Evolutionary conservation across 2,888 invertebrate genomes (phyloP).

Genomic region (Helobdella robusta): DNA sequence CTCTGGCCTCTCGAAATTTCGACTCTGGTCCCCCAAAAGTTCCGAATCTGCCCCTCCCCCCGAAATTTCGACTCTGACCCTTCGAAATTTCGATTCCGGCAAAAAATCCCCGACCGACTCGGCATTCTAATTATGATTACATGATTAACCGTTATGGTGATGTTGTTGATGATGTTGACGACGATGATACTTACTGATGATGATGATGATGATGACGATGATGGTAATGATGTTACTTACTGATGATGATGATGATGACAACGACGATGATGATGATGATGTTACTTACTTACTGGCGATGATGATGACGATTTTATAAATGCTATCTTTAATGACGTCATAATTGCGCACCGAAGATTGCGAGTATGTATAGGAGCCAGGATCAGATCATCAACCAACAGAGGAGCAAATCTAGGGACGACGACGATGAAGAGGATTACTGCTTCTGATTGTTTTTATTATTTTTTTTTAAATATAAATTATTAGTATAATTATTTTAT

Average conservation of each 20-base stretch:
- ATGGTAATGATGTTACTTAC: not conserved
- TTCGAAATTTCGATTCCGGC: no score
- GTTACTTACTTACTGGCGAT: not conserved
- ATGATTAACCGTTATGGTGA: not conserved
- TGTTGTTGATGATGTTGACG: constrained; percentile 5
- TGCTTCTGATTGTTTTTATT: not conserved
- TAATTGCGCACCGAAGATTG: no score
- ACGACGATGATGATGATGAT: constrained; percentile 8
- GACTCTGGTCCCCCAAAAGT: no score
- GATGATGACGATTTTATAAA: not conserved
- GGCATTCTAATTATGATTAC: constrained; percentile 14
- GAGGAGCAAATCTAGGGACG: constrained; percentile 21
- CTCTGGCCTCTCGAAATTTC: no score
- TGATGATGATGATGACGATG: constrained; percentile 14
- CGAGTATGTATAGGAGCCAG: constrained; percentile 72
- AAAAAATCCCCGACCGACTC: no score
- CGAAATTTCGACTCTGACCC: no score
- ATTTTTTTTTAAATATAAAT: no score
- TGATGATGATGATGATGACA: constrained; percentile 3
- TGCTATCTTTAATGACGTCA: no score
- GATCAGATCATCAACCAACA: constrained; percentile 63
- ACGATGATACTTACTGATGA: constrained; percentile 7
- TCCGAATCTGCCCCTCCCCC: no score
- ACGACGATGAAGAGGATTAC: constrained; percentile 16
- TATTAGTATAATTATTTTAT: no score